Evolutionary conservation across 2,888 invertebrate genomes (phyloP).

Genomic region (Drosophila ustulata): DNA sequence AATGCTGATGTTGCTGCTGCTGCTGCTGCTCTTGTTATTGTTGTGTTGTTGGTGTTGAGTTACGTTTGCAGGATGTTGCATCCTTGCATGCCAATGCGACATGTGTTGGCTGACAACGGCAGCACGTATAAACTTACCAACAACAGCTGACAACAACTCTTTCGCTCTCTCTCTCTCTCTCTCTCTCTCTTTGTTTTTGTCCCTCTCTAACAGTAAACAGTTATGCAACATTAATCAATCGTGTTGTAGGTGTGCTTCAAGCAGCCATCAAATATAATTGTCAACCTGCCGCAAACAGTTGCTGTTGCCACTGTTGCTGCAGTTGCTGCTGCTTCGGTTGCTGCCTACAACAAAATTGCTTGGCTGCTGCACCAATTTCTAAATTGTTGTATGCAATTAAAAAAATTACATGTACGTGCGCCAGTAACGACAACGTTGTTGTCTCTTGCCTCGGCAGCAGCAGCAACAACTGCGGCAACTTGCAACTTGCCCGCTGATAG

Average conservation of each 20-base stretch:
- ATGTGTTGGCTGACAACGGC: constrained; percentile 64
- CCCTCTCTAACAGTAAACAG: constrained; percentile 32
- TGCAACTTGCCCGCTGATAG: constrained; percentile 62
- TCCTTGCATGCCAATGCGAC: constrained; percentile 74
- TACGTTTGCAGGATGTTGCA: constrained; percentile 62
- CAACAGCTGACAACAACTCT: constrained; percentile 44
- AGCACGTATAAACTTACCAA: constrained; percentile 73
- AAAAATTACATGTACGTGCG: constrained; percentile 82
- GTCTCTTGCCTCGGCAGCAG: constrained; percentile 13
- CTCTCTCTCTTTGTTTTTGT: neutral
- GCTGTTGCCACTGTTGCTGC: constrained; percentile 15
- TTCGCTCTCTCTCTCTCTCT: neutral
- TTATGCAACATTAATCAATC: constrained; percentile 44
- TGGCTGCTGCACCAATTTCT: constrained; percentile 63
- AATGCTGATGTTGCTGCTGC: constrained; percentile 23
- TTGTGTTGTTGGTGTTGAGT: constrained; percentile 59
- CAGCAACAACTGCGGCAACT: constrained; percentile 15
- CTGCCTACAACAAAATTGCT: constrained; percentile 38
- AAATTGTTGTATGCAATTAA: constrained; percentile 80
- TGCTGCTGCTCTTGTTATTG: constrained; percentile 42
- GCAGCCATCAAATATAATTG: constrained; percentile 46
- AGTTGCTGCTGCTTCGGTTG: constrained; percentile 7
- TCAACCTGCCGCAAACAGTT: constrained; percentile 32
- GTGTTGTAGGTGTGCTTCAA: constrained; percentile 55
- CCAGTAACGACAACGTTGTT: constrained; percentile 51